phyloP scores from a whole-genome alignment of 1,140 invertebrate genomes.

The Zaprionus davidi region DNA sequence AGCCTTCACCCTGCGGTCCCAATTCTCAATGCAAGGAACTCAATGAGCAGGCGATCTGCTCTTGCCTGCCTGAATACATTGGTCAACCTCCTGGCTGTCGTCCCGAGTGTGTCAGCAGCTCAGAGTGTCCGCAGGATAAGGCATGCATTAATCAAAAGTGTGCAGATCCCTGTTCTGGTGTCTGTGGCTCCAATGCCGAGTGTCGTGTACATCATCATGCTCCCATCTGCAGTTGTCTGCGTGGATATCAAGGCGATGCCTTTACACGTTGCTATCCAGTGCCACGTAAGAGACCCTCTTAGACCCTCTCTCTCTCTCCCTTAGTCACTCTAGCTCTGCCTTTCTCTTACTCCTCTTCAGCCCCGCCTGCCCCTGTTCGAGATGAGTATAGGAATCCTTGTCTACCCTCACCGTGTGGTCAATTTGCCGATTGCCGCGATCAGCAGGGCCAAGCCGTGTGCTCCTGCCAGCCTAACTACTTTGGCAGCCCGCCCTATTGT shows the following conservation, averaged over 20 bases:
- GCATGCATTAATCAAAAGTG: slow-evolving; percentile 93
- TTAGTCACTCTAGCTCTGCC: neutral
- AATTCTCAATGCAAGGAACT: slow-evolving; percentile 87
- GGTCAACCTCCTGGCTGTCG: slow-evolving; percentile 90
- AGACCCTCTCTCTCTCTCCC: neutral
- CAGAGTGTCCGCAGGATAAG: slow-evolving; percentile 90
- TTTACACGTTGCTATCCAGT: slow-evolving; percentile 80
- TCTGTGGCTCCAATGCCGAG: slow-evolving; percentile 91
- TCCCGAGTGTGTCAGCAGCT: slow-evolving; percentile 90
- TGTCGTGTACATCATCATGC: slow-evolving; percentile 91
- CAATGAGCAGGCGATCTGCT: slow-evolving; percentile 89
- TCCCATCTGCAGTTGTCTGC: slow-evolving; percentile 89
- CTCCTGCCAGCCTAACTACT: slow-evolving; percentile 89
- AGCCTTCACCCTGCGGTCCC: slow-evolving; percentile 87
- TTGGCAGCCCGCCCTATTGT: slow-evolving; percentile 91
- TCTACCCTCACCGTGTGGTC: slow-evolving; percentile 91
- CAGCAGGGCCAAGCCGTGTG: slow-evolving; percentile 88
- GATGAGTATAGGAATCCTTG: slow-evolving; percentile 89
- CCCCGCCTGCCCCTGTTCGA: slow-evolving; percentile 62
- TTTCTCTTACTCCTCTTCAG: slow-evolving; percentile 78
- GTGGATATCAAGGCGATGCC: slow-evolving; percentile 91
- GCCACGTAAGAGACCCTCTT: slow-evolving; percentile 85
- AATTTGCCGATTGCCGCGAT: slow-evolving; percentile 84
- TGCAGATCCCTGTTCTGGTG: slow-evolving; percentile 91
- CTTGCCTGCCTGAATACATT: slow-evolving; percentile 89